Evolutionary conservation across 2,113 vertebrate species (phyloP), one percentile per base, ranked within the genome.

Genomic region (Butorides virescens): DNA sequence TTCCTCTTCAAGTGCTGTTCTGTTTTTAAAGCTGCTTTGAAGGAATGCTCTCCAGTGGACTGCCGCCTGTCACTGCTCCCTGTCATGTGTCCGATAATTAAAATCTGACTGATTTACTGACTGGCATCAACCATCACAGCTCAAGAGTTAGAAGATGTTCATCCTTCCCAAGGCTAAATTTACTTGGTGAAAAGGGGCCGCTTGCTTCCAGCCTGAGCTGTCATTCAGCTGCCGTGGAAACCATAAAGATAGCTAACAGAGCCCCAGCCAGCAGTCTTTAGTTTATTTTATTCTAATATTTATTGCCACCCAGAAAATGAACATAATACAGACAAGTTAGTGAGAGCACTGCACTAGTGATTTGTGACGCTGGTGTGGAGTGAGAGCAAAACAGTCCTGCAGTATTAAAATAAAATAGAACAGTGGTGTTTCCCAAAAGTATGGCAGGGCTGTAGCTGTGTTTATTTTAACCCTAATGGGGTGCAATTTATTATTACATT

Each of bases 81-180:
- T 98, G 98, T 98, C 98, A 98, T 98, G 98, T 98, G 96, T 98
- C 98, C 97, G 97, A 99, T 99, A 98, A 99, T 99, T 98, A 99
- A 98, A 99, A 98, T 98, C 98, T 97, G 98, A 98, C 98, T 98
- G 98, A 99, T 99, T 99, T 98, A 99, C 98, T 98, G 98, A 98
- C 98, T 97, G 98, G 97, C 97, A 97, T 98, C 95, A 96, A 97
- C 97, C 98, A 98, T 97, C 97, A 92, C 95, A 95, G 98, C 95
- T 95, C 98, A 92, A 97, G 97, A 98, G 97, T 98, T 98, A 97
- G 98, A 98, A 97, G 97, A 97, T 96, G 98, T 97, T 98, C 98
- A 96, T 98, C 97, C 98, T 98, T 98, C 98, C 98, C 98, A 98
- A 98, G 98, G 98, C 98, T 98, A 98, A 98, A 98, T 98, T 99